Evolutionary conservation across 1,140 invertebrate genomes (phyloP), one percentile per base, ranked within the genome.

Genomic region (Microplitis demolitor): DNA sequence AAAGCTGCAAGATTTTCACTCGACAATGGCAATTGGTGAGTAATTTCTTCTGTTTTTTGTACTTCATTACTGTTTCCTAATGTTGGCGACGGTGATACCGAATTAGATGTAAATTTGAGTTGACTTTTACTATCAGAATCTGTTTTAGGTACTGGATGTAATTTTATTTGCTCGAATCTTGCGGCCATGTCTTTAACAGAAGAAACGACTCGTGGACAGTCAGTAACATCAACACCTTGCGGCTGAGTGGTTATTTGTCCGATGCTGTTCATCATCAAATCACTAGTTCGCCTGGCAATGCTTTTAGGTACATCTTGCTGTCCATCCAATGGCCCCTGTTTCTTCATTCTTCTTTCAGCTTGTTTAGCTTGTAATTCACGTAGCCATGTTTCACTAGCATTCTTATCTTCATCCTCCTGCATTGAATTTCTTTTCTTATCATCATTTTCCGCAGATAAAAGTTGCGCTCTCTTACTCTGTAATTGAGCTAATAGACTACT

Each of bases 161-260:
- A 63, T 70, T 88, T 86, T 56, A 88, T 91, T 79, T 90, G 91
- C 86, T 97, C 95, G 84, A 96, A 96, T 80, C 91, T 91, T 0
- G 93, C 93, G 3, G 95, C 93, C 79, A 96, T 90, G 82, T 95
- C 94, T 85, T 90, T 92, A 0, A 95, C 94, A 53, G 87, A 91
- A 79, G 83, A 88, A 68, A 72, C 78, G 0, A 82, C 76, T 5
- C 81, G 80, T 0, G 85, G 72, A 67, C 81, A 87, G 63, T 88
- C 87, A 0, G 79, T 74, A 13, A 87, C 84, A 45, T 87, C 85
- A 14, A 81, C 78, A 45, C 84, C 80, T 1, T 51, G 6, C 1
- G 63, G 11, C 35, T 50, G 69, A 34, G 39, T 51, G 3, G 31
- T 37, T 4, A 34, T 45, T 50, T 79, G 79, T 24, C 71, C 77